These are phyloP conservation scores for Scolopax rusticola DNA, from an alignment of 2,797 vertebrate genomes.

Conservation along the genomic window DNA sequence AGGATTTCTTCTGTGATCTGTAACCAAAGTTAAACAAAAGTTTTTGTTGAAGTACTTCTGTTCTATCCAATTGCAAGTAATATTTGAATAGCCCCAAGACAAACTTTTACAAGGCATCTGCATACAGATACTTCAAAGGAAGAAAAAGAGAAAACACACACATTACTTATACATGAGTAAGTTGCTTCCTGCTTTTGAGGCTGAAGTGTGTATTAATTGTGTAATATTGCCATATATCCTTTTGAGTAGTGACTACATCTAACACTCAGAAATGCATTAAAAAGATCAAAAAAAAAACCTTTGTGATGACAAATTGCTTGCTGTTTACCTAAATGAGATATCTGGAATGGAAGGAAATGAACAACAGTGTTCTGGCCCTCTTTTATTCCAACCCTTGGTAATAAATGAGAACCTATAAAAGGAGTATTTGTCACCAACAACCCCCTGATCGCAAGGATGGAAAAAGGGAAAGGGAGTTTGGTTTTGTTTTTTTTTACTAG, in stretches of 20 bases:
- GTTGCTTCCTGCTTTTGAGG: not conserved
- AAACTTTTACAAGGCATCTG: not conserved
- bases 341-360: not conserved
- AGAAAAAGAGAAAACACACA: not conserved
- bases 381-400: constrained; percentile 1
- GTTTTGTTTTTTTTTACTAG: not conserved
- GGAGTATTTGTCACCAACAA: not conserved
- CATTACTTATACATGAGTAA: not conserved
- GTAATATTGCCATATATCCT: not conserved
- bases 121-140: not conserved
- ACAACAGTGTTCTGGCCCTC: not conserved
- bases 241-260: not conserved
- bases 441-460: not conserved
- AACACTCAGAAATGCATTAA: not conserved
- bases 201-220: not conserved
- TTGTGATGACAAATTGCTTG: not conserved
- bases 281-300: not conserved
- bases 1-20: not conserved
- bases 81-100: not conserved
- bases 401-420: not conserved
- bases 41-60: not conserved
- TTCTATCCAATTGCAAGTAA: not conserved
- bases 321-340: not conserved
- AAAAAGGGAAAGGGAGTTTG: not conserved
- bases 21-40: not conserved